Evolutionary conservation across 1,140 invertebrate genomes (phyloP).

Genomic region (Magallana ariakensis): DNA sequence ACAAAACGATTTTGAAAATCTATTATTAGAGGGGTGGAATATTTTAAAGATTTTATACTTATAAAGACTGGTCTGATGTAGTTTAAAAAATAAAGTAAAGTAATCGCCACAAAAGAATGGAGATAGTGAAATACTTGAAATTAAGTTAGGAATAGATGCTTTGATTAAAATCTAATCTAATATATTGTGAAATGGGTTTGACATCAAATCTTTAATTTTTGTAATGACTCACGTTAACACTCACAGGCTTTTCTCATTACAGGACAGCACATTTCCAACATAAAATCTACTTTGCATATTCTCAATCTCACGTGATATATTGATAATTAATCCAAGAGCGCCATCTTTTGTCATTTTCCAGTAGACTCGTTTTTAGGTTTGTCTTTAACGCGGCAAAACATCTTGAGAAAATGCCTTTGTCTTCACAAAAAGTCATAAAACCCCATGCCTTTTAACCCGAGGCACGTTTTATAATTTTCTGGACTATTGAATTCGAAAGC

Average conservation of each 20-base stretch:
- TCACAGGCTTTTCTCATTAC: constrained; percentile 12
- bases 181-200: too few species aligned
- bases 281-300: constrained; percentile 29
- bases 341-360: constrained; percentile 29
- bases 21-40: too few species aligned
- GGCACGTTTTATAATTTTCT: constrained; percentile 53
- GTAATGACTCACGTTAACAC: neutral
- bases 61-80: too few species aligned
- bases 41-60: too few species aligned
- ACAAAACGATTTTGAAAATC: neutral
- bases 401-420: constrained; percentile 27
- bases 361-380: constrained; percentile 28
- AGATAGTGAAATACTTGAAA: too few species aligned
- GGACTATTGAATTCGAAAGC: constrained; percentile 55
- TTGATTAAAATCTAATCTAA: too few species aligned
- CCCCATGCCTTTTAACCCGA: constrained; percentile 24
- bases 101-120: too few species aligned
- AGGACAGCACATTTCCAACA: constrained; percentile 8
- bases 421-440: constrained; percentile 41
- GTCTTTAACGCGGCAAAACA: constrained; percentile 37
- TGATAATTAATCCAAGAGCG: constrained; percentile 32
- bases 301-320: constrained; percentile 44
- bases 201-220: too few species aligned
- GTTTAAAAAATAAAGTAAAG: too few species aligned
- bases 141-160: too few species aligned